Evolutionary conservation across 2,888 invertebrate species (phyloP).

Genomic region (Xanthorhoe designata): DNA sequence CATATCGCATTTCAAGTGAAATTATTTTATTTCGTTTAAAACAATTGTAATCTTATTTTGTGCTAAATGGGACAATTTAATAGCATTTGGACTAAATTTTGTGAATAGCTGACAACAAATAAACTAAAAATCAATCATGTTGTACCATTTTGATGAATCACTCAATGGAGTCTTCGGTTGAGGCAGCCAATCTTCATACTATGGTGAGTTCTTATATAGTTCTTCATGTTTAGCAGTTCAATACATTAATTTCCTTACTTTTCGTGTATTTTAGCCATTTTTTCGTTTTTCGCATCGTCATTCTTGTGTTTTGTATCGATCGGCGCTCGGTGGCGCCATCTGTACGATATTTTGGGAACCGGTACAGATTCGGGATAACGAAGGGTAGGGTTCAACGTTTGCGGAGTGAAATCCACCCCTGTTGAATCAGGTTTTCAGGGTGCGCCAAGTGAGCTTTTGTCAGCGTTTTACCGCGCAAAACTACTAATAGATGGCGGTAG

Average conservation of each 20-base stretch:
- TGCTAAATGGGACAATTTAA: conserved; percentile 8
- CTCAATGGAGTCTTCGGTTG: conserved; percentile 2
- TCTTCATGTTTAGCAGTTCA: neutral
- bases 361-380: conserved; percentile 8
- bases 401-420: conserved; percentile 15
- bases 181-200: neutral
- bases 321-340: conserved; percentile 42
- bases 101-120: conserved; percentile 8
- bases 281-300: conserved; percentile 9
- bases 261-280: conserved; percentile 1
- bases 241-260: neutral
- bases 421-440: conserved; percentile 15
- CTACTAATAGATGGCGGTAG: conserved; percentile 28
- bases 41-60: neutral
- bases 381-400: conserved; percentile 19
- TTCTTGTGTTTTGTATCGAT: conserved; percentile 27
- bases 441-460: neutral
- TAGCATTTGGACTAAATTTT: conserved; percentile 1
- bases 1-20: conserved; percentile 20
- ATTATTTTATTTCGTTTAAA: conserved; percentile 5
- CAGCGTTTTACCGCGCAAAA: neutral
- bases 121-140: conserved; percentile 5
- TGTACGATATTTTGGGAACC: conserved; percentile 25
- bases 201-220: conserved; percentile 21
- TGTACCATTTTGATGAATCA: conserved; percentile 12